phyloP scores from a whole-genome alignment of 1,140 invertebrate genomes.

The Zaprionus tsacasi region DNA sequence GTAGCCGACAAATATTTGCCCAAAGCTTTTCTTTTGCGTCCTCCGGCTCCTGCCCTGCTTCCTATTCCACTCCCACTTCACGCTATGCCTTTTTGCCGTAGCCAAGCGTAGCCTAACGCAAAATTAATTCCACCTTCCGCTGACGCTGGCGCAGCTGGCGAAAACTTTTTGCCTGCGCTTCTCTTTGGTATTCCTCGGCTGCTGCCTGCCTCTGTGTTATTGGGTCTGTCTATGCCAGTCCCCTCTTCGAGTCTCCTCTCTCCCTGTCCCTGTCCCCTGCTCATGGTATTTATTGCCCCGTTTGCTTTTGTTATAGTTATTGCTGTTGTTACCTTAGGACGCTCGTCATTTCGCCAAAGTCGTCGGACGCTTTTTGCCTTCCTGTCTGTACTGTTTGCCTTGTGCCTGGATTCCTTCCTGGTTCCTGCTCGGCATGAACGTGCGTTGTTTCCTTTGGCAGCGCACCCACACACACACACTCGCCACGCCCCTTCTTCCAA shows the following conservation, averaged over 20 bases:
- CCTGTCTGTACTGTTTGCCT: conserved; percentile 73
- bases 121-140: conserved; percentile 54
- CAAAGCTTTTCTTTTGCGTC: conserved; percentile 31
- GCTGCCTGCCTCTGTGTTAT: conserved; percentile 61
- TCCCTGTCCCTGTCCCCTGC: background rate
- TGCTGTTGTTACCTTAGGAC: conserved; percentile 60
- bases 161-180: conserved; percentile 38
- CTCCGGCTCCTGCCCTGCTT: background rate
- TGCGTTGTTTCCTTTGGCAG: conserved; percentile 67
- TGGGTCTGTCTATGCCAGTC: conserved; percentile 62
- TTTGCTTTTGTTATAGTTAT: conserved; percentile 69
- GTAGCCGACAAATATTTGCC: conserved; percentile 44
- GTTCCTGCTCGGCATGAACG: conserved; percentile 75
- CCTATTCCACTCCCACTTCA: background rate
- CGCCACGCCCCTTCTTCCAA: conserved; percentile 39
- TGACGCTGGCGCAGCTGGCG: conserved; percentile 21
- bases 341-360: conserved; percentile 42
- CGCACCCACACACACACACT: conserved; percentile 16
- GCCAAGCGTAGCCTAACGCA: conserved; percentile 39
- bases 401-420: conserved; percentile 72
- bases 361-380: conserved; percentile 54
- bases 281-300: conserved; percentile 17
- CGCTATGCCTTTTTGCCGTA: background rate
- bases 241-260: background rate
- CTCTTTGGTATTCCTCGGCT: conserved; percentile 40